Base-by-base conservation (phyloP, 2,888 invertebrate species). In the Chymomyza procnemis region DNA sequence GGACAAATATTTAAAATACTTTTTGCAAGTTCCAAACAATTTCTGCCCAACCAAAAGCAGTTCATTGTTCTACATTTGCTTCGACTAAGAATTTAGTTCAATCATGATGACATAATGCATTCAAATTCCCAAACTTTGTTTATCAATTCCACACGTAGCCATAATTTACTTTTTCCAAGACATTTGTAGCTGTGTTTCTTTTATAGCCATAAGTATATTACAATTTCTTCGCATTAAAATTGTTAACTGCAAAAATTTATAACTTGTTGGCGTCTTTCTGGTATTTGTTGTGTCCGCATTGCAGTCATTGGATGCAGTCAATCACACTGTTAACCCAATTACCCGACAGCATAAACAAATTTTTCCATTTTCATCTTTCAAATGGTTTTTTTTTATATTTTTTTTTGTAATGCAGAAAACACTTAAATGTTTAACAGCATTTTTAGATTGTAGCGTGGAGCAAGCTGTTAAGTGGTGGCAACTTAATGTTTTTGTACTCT, bases 261-360 rank as follows among this genome's bases (percentile, higher is more conserved):
- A 41, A 12, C 34, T 12, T 41, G 34, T 9, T 12, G 50, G 8
- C n/a, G 48, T 50, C n/a, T n/a, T 8, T 47, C 34, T 34, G 34
- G 56, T 59, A 73, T 47, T 60, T 52, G 34, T 60, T 68, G 34
- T 41, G 34, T 41, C 34, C 34, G 34, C 34, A 12, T 12, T 41
- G 34, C 34, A 41, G 34, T 41, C 34, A 73, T 65, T 22, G 22
- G 22, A 22, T 22, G 22, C 22, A 22, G 22, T 62, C 52, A 57
- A 56, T 56, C 69, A 50, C 46, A 61, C 58, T 66, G 77, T 61
- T 82, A 82, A 82, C 81, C 86, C 86, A 82, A 82, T 82, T 82
- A 84, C 79, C 62, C 54, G 73, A 61, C 73, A 69, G 85, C 77
- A 75, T 75, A 84, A 81, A 81, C 78, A 78, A 83, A 83, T 85